Base-by-base conservation (phyloP, 2,797 vertebrate genomes). In the Eutrigla gurnardus region DNA sequence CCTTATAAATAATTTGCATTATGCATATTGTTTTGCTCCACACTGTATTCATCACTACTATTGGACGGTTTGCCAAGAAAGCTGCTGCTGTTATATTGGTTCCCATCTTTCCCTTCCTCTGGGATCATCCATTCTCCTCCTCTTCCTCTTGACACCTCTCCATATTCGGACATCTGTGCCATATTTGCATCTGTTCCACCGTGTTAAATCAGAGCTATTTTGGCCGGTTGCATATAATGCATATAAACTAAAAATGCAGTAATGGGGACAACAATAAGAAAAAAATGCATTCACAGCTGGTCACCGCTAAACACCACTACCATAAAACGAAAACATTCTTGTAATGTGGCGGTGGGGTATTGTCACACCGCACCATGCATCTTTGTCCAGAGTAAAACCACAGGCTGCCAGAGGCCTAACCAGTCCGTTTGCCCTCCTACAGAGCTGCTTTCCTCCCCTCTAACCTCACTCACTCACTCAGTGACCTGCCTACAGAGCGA, bases 401-500 rank as follows among this genome's bases (percentile, higher is more conserved):
- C 43, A 35, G 25, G 45, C 25, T 55, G 47, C 39, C 62, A 35
- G 32, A n/a, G 1, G 2, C 43, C 18, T 33, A 13, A 37, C 15
- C 46, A n/a, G 43, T n/a, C 11, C 14, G 11, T 67, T 32, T 55
- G 57, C 25, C 32, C 66, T 80, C 46, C 15, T 32, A 11, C 39
- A 63, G 62, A 10, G 15, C 32, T 47, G 58, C 65, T 61, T 10
- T 59, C 43, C 52, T 75, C 42, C 42, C 57, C 40, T 57, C 32
- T 42, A 50, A 57, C 69, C 71, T 39, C 69, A 55, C 49, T 63
- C 62, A 69, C 49, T 75, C 54, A 52, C 63, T 59, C 52, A 42
- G 47, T 60, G 73, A 74, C 67, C 45, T 53, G 59, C 62, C 60
- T 60, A 43, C 68, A 82, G 75, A 67, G 43, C 46, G 50, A 77